Percentiles rank a stretch among this genome's conserved stretches.
These are phyloP conservation scores for Myrmecobius fasciatus DNA, from an alignment of 2,113 vertebrate species.

Conservation along the genomic window DNA sequence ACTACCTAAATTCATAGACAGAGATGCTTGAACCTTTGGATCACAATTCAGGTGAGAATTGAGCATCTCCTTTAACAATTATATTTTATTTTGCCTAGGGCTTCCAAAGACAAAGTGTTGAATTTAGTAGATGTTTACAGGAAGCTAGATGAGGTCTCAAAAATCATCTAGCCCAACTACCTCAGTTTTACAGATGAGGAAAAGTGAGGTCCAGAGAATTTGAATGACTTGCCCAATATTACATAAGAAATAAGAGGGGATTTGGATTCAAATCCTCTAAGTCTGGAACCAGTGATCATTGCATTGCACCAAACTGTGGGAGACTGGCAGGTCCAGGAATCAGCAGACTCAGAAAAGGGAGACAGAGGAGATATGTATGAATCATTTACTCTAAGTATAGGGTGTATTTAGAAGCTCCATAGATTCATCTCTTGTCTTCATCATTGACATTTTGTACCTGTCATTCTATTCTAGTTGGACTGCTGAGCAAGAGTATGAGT, in stretches of 20 bases:
- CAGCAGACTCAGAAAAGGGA: not conserved
- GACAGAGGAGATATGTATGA: not conserved
- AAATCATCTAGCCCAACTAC: not conserved
- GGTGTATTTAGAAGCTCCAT: not conserved
- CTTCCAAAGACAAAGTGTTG: not conserved
- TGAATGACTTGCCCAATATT: not conserved
- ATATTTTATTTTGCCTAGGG: not conserved
- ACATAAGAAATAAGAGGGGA: not conserved
- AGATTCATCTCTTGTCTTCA: not conserved
- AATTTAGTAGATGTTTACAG: not conserved
- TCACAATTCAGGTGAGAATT: not conserved
- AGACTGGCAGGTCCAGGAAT: not conserved
- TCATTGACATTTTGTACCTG: not conserved
- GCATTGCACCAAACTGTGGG: not conserved
- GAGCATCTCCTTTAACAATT: not conserved
- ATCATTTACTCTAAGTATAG: not conserved
- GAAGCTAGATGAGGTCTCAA: not conserved
- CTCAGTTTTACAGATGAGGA: not conserved
- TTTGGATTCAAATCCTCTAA: not conserved
- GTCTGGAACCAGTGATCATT: not conserved
- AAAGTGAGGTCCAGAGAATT: not conserved
- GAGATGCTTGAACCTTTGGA: not conserved
- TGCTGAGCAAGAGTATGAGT: not conserved
- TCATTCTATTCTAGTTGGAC: not conserved
- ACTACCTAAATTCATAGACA: conserved; percentile 27